Conservation (phyloP, 2,113 vertebrate genomes). For the Trichomycterus rosablanca region DNA sequence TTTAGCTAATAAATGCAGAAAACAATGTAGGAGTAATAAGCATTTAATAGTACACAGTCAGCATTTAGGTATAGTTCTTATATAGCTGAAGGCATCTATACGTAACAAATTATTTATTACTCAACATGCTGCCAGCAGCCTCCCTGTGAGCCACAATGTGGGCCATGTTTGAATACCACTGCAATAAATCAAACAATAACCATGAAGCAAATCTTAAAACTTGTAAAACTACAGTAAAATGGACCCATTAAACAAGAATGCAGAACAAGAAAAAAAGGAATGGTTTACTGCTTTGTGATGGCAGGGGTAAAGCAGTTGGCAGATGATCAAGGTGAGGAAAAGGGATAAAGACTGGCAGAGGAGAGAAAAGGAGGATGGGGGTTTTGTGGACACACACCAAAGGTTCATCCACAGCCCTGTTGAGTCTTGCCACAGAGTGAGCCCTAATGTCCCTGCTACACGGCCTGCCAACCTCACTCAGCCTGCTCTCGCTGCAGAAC, state of each 20-base stretch:
- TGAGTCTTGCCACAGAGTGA: conserved; percentile 70
- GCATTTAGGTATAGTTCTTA: too few relatives aligned
- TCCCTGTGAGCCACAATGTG: too few relatives aligned
- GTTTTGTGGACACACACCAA: conserved; percentile 84
- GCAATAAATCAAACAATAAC: conserved; percentile 53
- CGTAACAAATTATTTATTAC: too few relatives aligned
- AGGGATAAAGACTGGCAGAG: conserved; percentile 18
- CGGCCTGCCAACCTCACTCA: conserved; percentile 73
- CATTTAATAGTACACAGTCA: too few relatives aligned
- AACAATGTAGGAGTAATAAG: too few relatives aligned
- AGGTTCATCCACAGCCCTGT: conserved; percentile 73
- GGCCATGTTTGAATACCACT: conserved; percentile 2
- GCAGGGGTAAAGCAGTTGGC: conserved; percentile 75
- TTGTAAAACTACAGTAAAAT: conserved; percentile 47
- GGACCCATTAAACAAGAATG: conserved; percentile 51
- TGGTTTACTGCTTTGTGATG: conserved; percentile 70
- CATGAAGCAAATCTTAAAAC: conserved; percentile 56
- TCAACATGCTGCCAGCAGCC: too few relatives aligned
- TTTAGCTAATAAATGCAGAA: too few relatives aligned
- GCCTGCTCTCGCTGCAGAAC: conserved; percentile 59
- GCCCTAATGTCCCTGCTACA: conserved; percentile 74
- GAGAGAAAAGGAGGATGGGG: conserved; percentile 21
- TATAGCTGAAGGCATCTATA: too few relatives aligned
- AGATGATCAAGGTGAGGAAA: conserved; percentile 27
- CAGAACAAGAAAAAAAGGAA: conserved; percentile 54